Evolutionary conservation across 2,113 vertebrate species (phyloP), one percentile per base, ranked within the genome.

Genomic region (Mus spicilegus): DNA sequence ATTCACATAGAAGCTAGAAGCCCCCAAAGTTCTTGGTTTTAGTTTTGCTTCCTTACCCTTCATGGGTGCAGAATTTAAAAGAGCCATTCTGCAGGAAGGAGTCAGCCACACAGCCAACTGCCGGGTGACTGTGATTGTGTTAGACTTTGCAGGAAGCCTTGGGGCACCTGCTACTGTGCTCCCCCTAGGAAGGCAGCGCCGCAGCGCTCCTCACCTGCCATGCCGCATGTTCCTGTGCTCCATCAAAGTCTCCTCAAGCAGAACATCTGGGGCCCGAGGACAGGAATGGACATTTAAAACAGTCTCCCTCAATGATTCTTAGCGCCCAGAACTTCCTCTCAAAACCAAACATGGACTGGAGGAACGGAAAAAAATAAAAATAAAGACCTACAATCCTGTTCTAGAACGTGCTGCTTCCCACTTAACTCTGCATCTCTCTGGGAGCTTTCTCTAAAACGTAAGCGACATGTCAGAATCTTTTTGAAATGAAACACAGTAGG

Each of bases 361-460:
- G 56, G 49, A 94, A 28, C 3, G 58, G 30, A 22, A 73, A 67
- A 92, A 36, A 13, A 67, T 67, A 67, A 10, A 49, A 49, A 49
- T 49, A 65, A 75, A 90, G 75, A 63, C 8, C 33, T 94, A 65
- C 3, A 69, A 58, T 72, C 93, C n/a, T 89, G 26, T 58, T 42
- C 17, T 65, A 58, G 70, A 36, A 89, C 78, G 39, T 16, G 77
- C 72, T 2, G 51, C 28, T 78, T 20, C 84, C 42, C 33, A 58
- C n/a, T 73, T 82, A 87, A 54, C 12, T 93, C 87, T 90, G 49
- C 56, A 77, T 77, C 42, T 49, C 28, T 46, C 9, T 4, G 75
- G 76, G 87, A 42, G 26, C 51, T 95, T 90, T 94, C 49, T 93
- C 22, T 46, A 84, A 78, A 96, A 58, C 11, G 26, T 82, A 96